A percentile compares a stretch with the other conserved stretches of the same genome.
phyloP scores from a whole-genome alignment of 2,888 invertebrate species.

The Agonopterix subpropinquella region DNA sequence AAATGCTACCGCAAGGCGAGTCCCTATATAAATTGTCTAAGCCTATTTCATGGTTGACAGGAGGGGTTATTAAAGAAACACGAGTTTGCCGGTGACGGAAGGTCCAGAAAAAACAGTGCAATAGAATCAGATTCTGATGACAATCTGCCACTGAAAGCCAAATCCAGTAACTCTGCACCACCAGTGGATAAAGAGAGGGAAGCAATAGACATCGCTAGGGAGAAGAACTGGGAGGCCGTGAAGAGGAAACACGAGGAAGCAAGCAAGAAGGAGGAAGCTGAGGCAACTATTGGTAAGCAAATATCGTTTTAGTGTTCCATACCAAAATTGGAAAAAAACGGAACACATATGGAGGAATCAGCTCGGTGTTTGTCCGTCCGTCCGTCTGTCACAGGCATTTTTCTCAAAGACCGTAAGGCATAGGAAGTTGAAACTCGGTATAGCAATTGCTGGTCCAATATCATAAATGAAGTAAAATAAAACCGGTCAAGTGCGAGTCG shows the following conservation, averaged over 20 bases:
- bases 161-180: constrained; percentile 40
- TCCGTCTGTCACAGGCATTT: too few relatives aligned
- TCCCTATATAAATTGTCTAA: too few relatives aligned
- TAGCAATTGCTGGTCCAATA: too few relatives aligned
- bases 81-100: constrained; percentile 48
- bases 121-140: constrained; percentile 69
- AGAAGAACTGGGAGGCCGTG: constrained; percentile 73
- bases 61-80: constrained; percentile 67
- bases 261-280: constrained; percentile 65
- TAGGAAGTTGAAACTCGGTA: too few relatives aligned
- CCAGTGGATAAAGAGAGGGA: constrained; percentile 66
- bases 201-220: constrained; percentile 71
- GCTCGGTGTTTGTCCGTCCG: too few relatives aligned
- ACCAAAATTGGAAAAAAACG: too few relatives aligned
- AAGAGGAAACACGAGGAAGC: constrained; percentile 73
- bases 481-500: too few relatives aligned
- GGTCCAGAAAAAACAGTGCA: constrained; percentile 59
- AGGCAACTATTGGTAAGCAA: constrained; percentile 58
- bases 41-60: constrained; percentile 24
- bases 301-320: too few relatives aligned
- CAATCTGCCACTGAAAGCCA: constrained; percentile 60
- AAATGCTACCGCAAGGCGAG: too few relatives aligned
- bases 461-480: too few relatives aligned
- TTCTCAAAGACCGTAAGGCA: too few relatives aligned
- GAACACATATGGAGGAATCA: too few relatives aligned